These are phyloP conservation scores for Oncopodura yosiiana DNA, from an alignment of 1,140 invertebrate species.

Conservation along the genomic window DNA sequence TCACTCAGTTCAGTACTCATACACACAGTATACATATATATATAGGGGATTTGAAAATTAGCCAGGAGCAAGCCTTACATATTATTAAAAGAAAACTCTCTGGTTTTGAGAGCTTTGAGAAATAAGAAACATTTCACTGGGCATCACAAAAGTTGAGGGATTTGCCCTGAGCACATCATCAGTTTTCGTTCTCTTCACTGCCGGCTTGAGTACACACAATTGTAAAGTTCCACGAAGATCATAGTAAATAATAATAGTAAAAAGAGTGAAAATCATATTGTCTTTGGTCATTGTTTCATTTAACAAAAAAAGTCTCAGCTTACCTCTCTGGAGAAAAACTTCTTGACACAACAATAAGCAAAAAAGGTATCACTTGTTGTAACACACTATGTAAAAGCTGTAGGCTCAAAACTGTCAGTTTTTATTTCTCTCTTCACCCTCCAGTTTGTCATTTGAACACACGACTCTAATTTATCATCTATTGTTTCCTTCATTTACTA, in stretches of 20 bases:
- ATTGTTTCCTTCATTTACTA: too few relatives aligned
- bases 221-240: neutral
- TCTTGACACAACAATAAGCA: too few relatives aligned
- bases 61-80: slow-evolving; percentile 28
- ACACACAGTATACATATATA: slow-evolving; percentile 5
- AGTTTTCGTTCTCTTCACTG: slow-evolving; percentile 31
- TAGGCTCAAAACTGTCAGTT: too few relatives aligned
- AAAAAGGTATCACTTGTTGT: too few relatives aligned
- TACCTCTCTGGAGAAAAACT: too few relatives aligned
- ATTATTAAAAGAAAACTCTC: slow-evolving; percentile 33
- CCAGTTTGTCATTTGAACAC: too few relatives aligned
- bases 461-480: too few relatives aligned
- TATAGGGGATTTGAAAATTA: slow-evolving; percentile 29
- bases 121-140: slow-evolving; percentile 30
- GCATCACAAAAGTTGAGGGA: slow-evolving; percentile 26
- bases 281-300: neutral
- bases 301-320: neutral
- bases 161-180: slow-evolving; percentile 28
- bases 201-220: slow-evolving; percentile 20
- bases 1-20: too few relatives aligned
- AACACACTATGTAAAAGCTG: too few relatives aligned
- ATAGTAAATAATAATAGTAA: neutral
- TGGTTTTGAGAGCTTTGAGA: slow-evolving; percentile 30
- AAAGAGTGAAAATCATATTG: too few relatives aligned
- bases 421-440: too few relatives aligned